Base-by-base conservation (phyloP, 2,113 vertebrate species). In the Ciconia stormi region DNA sequence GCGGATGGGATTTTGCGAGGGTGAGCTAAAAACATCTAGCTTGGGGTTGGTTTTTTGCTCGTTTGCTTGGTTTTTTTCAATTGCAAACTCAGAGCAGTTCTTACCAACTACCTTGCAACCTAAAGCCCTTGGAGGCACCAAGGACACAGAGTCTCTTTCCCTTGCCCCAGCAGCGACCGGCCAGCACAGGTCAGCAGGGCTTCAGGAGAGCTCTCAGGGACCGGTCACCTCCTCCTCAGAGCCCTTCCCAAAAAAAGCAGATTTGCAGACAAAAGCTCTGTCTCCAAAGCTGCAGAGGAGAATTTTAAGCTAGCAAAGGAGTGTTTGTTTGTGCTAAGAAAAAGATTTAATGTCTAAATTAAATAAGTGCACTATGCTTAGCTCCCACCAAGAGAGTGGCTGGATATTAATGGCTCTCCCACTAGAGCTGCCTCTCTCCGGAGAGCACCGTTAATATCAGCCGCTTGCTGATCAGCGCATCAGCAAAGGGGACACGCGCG, bases 341-440 rank as follows among this genome's bases (percentile, higher is more conserved):
- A 55, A 70, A 95, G 90, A 94, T 93, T 69, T 90, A 93, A 90
- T 3, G 32, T 49, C 84, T 77, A 91, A 91, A 93, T 95, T 87
- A 89, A 91, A 11, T 46, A 85, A 91, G 70, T 53, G 70, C 67
- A 46, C 69, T n/a, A 1, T 25, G 72, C 76, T 88, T 19, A 58
- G 77, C 87, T 95, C 61, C 83, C 61, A 53, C 62, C 12, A 61
- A 5, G 47, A n/a, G 63, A 56, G 46, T 1, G 4, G 74, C 40
- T 63, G 88, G 89, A n/a, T 71, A 53, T 46, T 49, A 77, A 94
- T 10, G 59, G 59, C 62, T 56, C 63, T 92, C 62, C 89, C 2
- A 6, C 47, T 46, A 17, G 79, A 93, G 78, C 86, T 27, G 66
- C 34, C 36, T 42, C 13, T 93, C 95, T 25, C 77, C 13, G 3